A percentile compares a stretch with the other conserved stretches of the same genome.
Evolutionary conservation across 2,113 vertebrate genomes (phyloP).

Genomic region (Poecile atricapillus): DNA sequence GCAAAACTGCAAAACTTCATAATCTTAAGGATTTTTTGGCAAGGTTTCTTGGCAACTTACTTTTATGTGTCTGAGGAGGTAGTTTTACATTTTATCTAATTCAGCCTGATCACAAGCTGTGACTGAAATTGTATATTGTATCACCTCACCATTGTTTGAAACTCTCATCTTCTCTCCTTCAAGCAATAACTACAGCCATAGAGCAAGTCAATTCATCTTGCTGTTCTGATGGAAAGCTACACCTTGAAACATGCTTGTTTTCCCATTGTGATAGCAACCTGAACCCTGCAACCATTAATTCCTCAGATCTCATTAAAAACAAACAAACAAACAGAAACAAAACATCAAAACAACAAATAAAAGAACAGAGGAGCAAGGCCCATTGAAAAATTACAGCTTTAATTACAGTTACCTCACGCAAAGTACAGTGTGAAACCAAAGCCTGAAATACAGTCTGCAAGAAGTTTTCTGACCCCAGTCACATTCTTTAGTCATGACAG

Average conservation of each 20-base stretch:
- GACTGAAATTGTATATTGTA: background rate
- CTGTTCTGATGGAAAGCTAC: background rate
- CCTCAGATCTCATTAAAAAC: background rate
- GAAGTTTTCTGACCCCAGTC: background rate
- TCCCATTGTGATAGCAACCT: background rate
- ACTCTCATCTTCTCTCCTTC: background rate
- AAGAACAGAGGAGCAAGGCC: background rate
- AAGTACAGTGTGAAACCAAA: background rate
- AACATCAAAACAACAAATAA: background rate
- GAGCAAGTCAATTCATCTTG: background rate
- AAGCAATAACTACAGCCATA: background rate
- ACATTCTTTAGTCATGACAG: constrained; percentile 18
- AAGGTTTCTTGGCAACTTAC: background rate
- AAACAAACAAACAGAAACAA: background rate
- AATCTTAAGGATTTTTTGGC: background rate
- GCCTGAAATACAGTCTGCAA: background rate
- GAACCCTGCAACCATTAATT: background rate
- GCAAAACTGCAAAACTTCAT: background rate
- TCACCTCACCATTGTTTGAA: background rate
- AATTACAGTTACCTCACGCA: background rate
- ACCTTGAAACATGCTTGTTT: background rate
- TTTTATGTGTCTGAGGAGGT: background rate
- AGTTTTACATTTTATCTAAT: background rate
- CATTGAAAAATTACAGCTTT: background rate
- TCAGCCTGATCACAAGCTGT: background rate